Evolutionary conservation across 2,888 invertebrate species (phyloP), one percentile per base, ranked within the genome.

Genomic region (Zeuzera pyrina): DNA sequence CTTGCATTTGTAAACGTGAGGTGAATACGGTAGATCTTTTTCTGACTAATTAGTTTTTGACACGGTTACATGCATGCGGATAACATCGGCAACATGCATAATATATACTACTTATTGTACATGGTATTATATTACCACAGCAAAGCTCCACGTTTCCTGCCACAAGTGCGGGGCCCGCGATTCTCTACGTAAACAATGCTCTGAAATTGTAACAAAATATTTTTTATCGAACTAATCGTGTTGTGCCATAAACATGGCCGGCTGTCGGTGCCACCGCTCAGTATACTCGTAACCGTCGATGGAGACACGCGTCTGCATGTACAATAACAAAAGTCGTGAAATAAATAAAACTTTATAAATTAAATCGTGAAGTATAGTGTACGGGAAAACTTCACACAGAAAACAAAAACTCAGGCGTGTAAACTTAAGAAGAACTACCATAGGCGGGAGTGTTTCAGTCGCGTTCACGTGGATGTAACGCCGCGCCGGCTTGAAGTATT

Each of bases 191-290:
- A 59, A 57, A 62, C 49, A 62, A 45, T 49, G 52, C 53, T 55
- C 65, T 69, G 62, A 72, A 71, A 72, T 55, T 45, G 54, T 59
- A 64, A 50, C 43, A 48, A 50, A 49, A 52, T 57, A 51, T 59
- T 68, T 73, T 73, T 71, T 62, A 65, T 64, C 63, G 55, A 50
- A 45, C 57, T 58, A 52, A 65, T 60, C 50, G 52, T 49, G 47
- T 54, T 61, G 66, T 67, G 77, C 70, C 69, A 72, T 73, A 69
- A 76, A 77, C 73, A 77, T 71, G 76, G 71, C 69, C 47, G 61
- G 40, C 56, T 45, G 39, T 49, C 51, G 61, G 49, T 55, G 64
- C 56, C 57, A 49, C 42, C 58, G 49, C 32, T 72, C 73, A 79
- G 78, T 78, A 47, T 56, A 59, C 63, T 54, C 65, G 57, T 68